Evolutionary conservation across 1,140 invertebrate species (phyloP).

Genomic region (Ceratosolen fusciceps): DNA sequence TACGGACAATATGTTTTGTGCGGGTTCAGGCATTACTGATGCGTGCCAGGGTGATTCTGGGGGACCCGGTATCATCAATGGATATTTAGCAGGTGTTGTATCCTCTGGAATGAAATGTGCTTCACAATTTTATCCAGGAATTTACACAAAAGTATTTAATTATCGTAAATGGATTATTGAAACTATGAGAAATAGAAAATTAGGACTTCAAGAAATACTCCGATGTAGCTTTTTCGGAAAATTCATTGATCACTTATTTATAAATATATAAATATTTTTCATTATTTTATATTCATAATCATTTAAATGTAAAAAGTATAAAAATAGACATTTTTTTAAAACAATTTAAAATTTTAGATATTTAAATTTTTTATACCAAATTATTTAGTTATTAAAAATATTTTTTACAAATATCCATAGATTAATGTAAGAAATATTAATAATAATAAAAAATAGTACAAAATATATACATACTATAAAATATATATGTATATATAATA

Average conservation of each 20-base stretch:
- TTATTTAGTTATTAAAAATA: no score
- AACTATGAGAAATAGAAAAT: constrained; percentile 1
- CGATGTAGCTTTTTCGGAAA: constrained; percentile 9
- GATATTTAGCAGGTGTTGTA: constrained; percentile 70
- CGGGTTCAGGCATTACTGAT: constrained; percentile 42
- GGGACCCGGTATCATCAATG: constrained; percentile 54
- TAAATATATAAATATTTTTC: background rate
- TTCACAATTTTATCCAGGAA: constrained; percentile 71
- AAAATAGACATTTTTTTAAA: no score
- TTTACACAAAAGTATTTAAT: constrained; percentile 45
- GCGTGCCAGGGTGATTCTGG: constrained; percentile 58
- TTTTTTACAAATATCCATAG: no score
- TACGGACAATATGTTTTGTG: constrained; percentile 49
- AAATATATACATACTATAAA: no score
- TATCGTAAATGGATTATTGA: constrained; percentile 42
- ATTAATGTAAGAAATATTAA: no score
- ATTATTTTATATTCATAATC: background rate
- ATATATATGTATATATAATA: no score
- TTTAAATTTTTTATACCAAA: no score
- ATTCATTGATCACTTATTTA: background rate
- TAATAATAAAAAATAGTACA: background rate
- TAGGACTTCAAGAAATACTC: background rate
- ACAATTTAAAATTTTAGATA: no score
- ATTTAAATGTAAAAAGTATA: background rate
- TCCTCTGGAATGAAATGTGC: constrained; percentile 75